Conservation (phyloP, 2,888 invertebrate genomes). For the Heliothis peltigera region DNA sequence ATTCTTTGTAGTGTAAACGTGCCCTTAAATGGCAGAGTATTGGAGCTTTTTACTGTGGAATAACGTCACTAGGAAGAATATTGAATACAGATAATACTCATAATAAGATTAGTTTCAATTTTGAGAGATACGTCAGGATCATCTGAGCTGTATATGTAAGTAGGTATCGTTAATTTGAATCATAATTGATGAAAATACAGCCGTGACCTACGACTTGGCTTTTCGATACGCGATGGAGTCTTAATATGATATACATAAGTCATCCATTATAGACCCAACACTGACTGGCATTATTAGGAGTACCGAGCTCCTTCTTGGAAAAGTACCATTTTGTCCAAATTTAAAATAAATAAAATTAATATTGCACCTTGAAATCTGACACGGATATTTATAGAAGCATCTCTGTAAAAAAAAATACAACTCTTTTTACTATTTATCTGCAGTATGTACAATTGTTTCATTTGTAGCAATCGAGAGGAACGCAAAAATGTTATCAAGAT, state of each 20-base stretch:
- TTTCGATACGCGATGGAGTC: no score
- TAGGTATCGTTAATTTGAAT: constrained; percentile 5
- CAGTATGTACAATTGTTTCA: constrained; percentile 34
- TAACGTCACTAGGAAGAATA: constrained; percentile 42
- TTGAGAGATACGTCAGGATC: background rate
- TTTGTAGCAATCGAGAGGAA: constrained; percentile 21
- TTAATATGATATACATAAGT: no score
- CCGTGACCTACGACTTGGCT: no score
- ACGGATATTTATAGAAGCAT: constrained; percentile 37
- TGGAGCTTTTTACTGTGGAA: constrained; percentile 34
- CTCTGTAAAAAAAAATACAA: constrained; percentile 31
- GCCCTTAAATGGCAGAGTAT: constrained; percentile 49
- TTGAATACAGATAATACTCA: constrained; percentile 39
- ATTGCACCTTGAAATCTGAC: constrained; percentile 25
- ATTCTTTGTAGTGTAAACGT: constrained; percentile 44
- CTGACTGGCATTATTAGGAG: no score
- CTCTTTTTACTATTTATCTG: constrained; percentile 19
- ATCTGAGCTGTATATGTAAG: background rate
- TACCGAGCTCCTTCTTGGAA: no score
- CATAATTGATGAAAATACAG: no score
- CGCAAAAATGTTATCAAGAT: constrained; percentile 69
- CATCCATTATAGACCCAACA: no score
- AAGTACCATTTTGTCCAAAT: no score
- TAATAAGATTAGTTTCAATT: constrained; percentile 44
- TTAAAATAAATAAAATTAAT: background rate